Base-by-base conservation (phyloP, 2,888 invertebrate species). In the Plagodis dolabraria region DNA sequence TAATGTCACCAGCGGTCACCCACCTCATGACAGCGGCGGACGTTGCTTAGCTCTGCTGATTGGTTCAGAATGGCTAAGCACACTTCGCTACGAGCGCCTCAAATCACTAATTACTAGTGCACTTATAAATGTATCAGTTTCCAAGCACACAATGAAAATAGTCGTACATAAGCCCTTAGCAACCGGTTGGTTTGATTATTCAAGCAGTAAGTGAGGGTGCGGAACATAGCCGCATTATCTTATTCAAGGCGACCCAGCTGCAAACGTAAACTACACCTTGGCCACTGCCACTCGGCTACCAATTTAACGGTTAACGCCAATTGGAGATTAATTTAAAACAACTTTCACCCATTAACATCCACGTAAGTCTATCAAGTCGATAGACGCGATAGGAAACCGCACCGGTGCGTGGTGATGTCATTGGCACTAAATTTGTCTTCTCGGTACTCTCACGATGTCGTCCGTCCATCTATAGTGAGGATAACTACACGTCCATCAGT, bases 231-330 rank as follows among this genome's bases (percentile, higher is more conserved):
- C 38, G 10, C 5, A 35, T n/a, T 47, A 51, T 50, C 33, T 42
- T 47, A 43, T 34, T 46, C 60, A 61, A 57, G 60, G 56, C 22
- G 42, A 50, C 43, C 52, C 34, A 49, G 53, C 40, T 49, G 12
- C 46, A 11, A 11, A 52, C 35, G 38, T 47, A 44, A 40, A 22
- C 35, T 45, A 48, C 43, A 38, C n/a, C 47, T 57, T 53, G 54
- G 62, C 40, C 50, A 34, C 7, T 42, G 22, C 10, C n/a, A 33
- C 57, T 60, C 47, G 65, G 50, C 57, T 57, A 46, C 57, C 44
- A 54, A 64, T 64, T 65, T 69, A 67, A 69, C 69, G 65, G 67
- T 69, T 64, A 59, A 53, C 57, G 49, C 51, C 42, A 52, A 63
- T 65, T 59, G 42, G 9, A 53, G 46, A 60, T 57, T 52, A 63